A percentile compares a stretch with the other conserved stretches of the same genome.
Conservation (phyloP, 2,888 invertebrate species). For the Gymnoscelis rufifasciata region DNA sequence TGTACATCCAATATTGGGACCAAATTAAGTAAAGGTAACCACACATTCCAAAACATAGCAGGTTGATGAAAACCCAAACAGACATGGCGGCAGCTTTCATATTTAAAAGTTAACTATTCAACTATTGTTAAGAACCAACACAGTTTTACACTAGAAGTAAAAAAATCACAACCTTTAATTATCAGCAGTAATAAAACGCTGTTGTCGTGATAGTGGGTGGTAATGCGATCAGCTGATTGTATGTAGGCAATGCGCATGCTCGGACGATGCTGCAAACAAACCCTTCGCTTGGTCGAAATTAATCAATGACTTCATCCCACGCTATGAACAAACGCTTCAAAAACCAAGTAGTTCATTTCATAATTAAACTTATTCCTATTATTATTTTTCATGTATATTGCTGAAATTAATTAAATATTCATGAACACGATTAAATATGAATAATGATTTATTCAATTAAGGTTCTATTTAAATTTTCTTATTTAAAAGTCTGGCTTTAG, state of each 20-base stretch:
- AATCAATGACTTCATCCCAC: conserved; percentile 8
- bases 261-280: conserved; percentile 30
- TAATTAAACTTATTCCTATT: too few relatives aligned
- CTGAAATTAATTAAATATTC: too few relatives aligned
- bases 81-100: conserved; percentile 84
- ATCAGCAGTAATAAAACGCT: conserved; percentile 17
- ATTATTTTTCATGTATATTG: too few relatives aligned
- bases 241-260: conserved; percentile 49
- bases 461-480: too few relatives aligned
- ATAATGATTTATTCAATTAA: too few relatives aligned
- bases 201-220: conserved; percentile 36
- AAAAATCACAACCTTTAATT: conserved; percentile 40
- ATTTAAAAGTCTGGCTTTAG: too few relatives aligned
- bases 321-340: neutral
- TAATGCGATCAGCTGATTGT: conserved; percentile 52
- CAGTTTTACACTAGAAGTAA: conserved; percentile 15
- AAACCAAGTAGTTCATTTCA: too few relatives aligned
- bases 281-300: conserved; percentile 12
- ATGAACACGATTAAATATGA: too few relatives aligned
- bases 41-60: conserved; percentile 85
- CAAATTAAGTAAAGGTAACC: conserved; percentile 85
- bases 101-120: conserved; percentile 26
- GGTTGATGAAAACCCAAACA: conserved; percentile 85
- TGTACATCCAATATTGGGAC: conserved; percentile 85
- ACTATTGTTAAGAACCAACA: conserved; percentile 17